phyloP scores from a whole-genome alignment of 2,113 vertebrate species.

The Sialia sialis region DNA sequence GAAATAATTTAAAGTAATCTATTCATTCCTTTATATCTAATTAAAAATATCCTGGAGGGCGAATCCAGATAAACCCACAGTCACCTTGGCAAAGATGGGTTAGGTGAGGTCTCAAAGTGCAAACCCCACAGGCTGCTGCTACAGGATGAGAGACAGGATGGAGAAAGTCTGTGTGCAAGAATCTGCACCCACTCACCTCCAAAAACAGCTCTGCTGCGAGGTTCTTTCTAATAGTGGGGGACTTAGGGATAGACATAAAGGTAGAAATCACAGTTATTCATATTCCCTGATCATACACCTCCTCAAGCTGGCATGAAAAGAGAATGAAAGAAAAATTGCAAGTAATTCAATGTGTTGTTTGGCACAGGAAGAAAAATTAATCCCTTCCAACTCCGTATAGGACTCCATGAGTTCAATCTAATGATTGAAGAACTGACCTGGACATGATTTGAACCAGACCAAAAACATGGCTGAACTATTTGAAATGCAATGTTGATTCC shows the following conservation, averaged over 20 bases:
- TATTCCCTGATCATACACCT: background rate
- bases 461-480: background rate
- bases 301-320: background rate
- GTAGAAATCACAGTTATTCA: background rate
- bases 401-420: background rate
- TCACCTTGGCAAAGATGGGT: background rate
- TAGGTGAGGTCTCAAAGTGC: background rate
- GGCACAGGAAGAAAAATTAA: background rate
- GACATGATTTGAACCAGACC: background rate
- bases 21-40: constrained; percentile 39
- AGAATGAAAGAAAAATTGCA: background rate
- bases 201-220: background rate
- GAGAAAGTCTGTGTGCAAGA: background rate
- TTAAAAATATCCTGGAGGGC: constrained; percentile 8
- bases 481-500: background rate
- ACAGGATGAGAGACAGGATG: background rate
- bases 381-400: background rate
- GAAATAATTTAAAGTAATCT: constrained; percentile 46
- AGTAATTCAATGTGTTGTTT: background rate
- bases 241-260: accelerated
- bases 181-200: background rate
- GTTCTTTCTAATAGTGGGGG: background rate
- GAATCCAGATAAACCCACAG: constrained; percentile 12
- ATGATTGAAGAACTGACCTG: background rate
- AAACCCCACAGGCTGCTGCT: background rate